These are phyloP conservation scores for Trypoxylon attenuatum DNA, from an alignment of 2,888 invertebrate genomes.

Conservation along the genomic window DNA sequence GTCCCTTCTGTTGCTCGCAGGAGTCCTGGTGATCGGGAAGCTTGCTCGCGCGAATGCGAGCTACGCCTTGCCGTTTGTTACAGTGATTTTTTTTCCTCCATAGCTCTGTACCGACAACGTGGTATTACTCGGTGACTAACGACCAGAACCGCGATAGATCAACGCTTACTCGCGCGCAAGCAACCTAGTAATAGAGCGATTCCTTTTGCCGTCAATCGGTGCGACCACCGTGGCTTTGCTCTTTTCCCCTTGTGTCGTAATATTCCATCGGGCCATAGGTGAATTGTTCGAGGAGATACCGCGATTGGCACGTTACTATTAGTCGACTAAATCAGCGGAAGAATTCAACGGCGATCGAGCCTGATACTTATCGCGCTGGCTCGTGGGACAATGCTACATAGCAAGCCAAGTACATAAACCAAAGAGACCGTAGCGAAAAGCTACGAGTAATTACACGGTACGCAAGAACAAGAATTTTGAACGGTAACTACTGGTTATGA, in stretches of 20 bases:
- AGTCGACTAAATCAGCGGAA: too few relatives aligned
- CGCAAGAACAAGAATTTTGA: not conserved
- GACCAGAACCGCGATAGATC: constrained; percentile 37
- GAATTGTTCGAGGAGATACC: constrained; percentile 6
- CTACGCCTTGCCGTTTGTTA: constrained; percentile 33
- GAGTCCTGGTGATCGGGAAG: constrained; percentile 52
- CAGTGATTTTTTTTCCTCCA: constrained; percentile 22
- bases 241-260: too few relatives aligned
- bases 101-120: constrained; percentile 23
- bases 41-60: too few relatives aligned
- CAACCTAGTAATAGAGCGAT: constrained; percentile 46
- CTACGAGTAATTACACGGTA: not conserved
- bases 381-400: too few relatives aligned
- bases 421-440: not conserved
- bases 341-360: too few relatives aligned
- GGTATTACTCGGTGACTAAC: constrained; percentile 44
- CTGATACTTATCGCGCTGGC: too few relatives aligned
- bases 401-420: too few relatives aligned
- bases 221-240: constrained; percentile 27
- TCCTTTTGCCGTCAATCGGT: constrained; percentile 23
- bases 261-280: not conserved
- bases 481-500: not conserved
- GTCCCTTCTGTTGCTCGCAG: constrained; percentile 39
- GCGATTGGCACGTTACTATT: not conserved
- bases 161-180: constrained; percentile 29